Evolutionary conservation across 2,113 vertebrate genomes (phyloP), one percentile per base, ranked within the genome.

Genomic region (Aptenodytes patagonicus): DNA sequence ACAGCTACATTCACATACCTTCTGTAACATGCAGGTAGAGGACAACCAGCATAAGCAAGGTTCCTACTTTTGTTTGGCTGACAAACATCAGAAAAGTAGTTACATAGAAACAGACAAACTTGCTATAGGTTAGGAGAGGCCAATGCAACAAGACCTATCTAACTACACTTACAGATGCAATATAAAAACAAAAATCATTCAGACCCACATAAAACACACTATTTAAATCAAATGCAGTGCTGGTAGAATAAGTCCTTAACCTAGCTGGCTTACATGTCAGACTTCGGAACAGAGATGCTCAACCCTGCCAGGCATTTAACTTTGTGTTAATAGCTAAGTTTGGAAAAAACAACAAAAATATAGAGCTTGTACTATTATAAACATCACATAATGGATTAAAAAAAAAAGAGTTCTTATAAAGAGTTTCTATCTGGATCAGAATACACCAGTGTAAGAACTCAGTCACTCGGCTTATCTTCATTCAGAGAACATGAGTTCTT

Each of bases 361-460:
- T 0, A 2, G 10, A 8, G 14, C 25, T 70, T 62, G 12, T 17
- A 28, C 11, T 34, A 55, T 17, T 14, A 64, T 11, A 55, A 88
- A 77, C 14, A 18, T 36, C 20, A 28, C 6, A 17, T 3, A 81
- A 86, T 11, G 2, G 46, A 22, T 29, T 3, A 69, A 16, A 38
- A 24, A 32, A 32, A 19, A 38, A 24, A 34, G 15, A 21, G 8
- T 34, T 22, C 9, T 49, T 6, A 17, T 3, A 10, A 12, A n/a
- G 52, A 64, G 10, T 64, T 71, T 76, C 40, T 28, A 29, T 8
- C n/a, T 34, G 26, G 22, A 73, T 54, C 28, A 68, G 28, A 84
- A 73, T 11, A 54, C 1, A 66, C 0, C 31, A 62, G 10, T 1
- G 0, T 11, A 84, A 84, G 7, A 78, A 84, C 25, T 40, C 13